phyloP scores from a whole-genome alignment of 1,140 invertebrate species.

The Brachionus koreanus region DNA sequence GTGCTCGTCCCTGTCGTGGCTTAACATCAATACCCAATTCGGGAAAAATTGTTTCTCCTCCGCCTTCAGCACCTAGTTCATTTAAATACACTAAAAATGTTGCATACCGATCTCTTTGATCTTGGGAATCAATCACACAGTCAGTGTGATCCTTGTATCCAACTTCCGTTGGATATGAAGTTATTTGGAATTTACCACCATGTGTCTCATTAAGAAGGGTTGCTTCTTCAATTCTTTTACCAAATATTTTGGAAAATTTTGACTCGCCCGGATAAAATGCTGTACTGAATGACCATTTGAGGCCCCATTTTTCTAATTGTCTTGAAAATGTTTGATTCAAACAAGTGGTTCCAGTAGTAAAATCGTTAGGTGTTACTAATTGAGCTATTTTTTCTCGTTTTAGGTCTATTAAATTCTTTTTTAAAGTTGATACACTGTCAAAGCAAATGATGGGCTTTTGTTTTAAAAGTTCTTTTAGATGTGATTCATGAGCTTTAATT shows the following conservation, averaged over 20 bases:
- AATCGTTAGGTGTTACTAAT: constrained; percentile 51
- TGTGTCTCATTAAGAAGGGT: constrained; percentile 51
- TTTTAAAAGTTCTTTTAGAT: constrained; percentile 49
- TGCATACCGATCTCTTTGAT: constrained; percentile 52
- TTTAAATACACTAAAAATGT: constrained; percentile 55
- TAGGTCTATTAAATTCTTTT: constrained; percentile 50
- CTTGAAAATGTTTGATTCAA: constrained; percentile 52
- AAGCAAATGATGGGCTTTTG: constrained; percentile 54
- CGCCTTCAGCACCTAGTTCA: constrained; percentile 49
- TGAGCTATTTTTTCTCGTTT: constrained; percentile 46
- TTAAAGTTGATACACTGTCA: constrained; percentile 51
- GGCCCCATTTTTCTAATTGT: constrained; percentile 49
- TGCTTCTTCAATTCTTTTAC: constrained; percentile 50
- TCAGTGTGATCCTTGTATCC: constrained; percentile 57
- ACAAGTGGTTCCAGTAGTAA: constrained; percentile 53
- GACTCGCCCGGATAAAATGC: constrained; percentile 57
- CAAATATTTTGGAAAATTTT: constrained; percentile 51
- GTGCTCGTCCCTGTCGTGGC: constrained; percentile 52
- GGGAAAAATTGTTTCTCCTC: constrained; percentile 56
- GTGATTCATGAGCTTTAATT: constrained; percentile 52
- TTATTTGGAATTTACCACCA: constrained; percentile 57
- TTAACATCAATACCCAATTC: constrained; percentile 56
- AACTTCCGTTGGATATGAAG: constrained; percentile 48
- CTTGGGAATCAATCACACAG: constrained; percentile 49
- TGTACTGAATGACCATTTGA: constrained; percentile 57